A percentile compares a stretch with the other conserved stretches of the same genome.
These are phyloP conservation scores for Cosmia trapezina DNA, from an alignment of 2,888 invertebrate genomes.

Conservation along the genomic window DNA sequence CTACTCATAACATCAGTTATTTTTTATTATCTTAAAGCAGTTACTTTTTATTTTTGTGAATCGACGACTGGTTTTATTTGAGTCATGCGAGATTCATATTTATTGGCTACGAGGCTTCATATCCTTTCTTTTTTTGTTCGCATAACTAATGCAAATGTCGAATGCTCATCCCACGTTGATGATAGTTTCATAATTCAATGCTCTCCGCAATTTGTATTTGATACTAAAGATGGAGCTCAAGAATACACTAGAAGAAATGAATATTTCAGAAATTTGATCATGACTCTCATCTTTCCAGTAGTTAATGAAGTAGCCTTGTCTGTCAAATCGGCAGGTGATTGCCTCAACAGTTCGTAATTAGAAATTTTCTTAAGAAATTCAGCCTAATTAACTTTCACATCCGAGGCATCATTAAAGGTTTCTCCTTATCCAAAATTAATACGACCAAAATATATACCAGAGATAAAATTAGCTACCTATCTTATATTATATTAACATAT, in stretches of 20 bases:
- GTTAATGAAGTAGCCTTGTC: slow-evolving; percentile 48
- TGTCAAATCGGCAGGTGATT: slow-evolving; percentile 51
- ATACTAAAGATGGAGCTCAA: slow-evolving; percentile 18
- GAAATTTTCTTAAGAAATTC: slow-evolving; percentile 53
- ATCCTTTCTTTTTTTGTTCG: slow-evolving; percentile 75
- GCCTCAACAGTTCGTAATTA: slow-evolving; percentile 52
- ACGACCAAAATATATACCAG: slow-evolving; percentile 22
- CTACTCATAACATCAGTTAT: slow-evolving; percentile 69
- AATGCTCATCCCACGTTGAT: slow-evolving; percentile 75
- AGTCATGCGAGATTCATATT: slow-evolving; percentile 76
- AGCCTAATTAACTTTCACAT: slow-evolving; percentile 52
- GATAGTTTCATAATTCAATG: slow-evolving; percentile 64
- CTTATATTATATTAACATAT: background rate
- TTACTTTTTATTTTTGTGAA: slow-evolving; percentile 75
- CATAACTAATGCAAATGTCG: slow-evolving; percentile 76
- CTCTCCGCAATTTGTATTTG: slow-evolving; percentile 45
- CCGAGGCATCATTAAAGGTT: slow-evolving; percentile 51
- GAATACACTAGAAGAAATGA: slow-evolving; percentile 6
- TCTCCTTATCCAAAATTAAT: slow-evolving; percentile 37
- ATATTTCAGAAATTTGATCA: slow-evolving; percentile 17
- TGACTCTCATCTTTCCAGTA: slow-evolving; percentile 22
- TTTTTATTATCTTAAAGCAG: slow-evolving; percentile 73
- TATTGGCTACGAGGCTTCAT: slow-evolving; percentile 63
- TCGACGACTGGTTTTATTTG: slow-evolving; percentile 75
- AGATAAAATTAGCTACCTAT: background rate